phyloP scores from a whole-genome alignment of 2,888 invertebrate species.

The Drosophila kokeensis region DNA sequence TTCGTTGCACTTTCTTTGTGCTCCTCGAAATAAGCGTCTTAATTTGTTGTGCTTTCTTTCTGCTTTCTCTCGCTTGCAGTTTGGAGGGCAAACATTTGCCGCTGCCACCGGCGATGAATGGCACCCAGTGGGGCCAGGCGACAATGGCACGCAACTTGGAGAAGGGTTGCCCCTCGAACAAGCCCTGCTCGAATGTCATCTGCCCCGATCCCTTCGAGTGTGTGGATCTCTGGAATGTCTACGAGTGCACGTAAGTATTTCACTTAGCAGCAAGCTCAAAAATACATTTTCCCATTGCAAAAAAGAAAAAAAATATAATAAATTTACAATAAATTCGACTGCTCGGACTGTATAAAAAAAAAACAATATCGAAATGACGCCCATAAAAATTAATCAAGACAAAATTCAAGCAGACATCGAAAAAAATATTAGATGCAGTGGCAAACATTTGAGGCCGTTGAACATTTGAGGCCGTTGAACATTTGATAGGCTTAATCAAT shows the following conservation, averaged over 20 bases:
- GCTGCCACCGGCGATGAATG: slow-evolving; percentile 96
- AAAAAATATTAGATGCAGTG: slow-evolving; percentile 23
- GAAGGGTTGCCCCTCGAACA: slow-evolving; percentile 96
- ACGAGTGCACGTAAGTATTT: slow-evolving; percentile 97
- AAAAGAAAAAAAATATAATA: slow-evolving; percentile 11
- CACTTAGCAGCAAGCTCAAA: slow-evolving; percentile 84
- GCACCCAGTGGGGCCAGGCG: slow-evolving; percentile 97
- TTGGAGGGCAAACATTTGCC: slow-evolving; percentile 98
- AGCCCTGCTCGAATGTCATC: slow-evolving; percentile 97
- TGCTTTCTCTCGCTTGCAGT: slow-evolving; percentile 84
- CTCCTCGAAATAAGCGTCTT: background rate
- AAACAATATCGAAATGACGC: background rate
- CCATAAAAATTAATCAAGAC: background rate
- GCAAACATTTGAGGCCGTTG: slow-evolving; percentile 20
- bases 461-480: slow-evolving; percentile 49
- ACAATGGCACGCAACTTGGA: slow-evolving; percentile 97
- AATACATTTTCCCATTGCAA: slow-evolving; percentile 42
- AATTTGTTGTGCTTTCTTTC: background rate
- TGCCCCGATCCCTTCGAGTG: slow-evolving; percentile 97
- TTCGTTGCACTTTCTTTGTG: background rate
- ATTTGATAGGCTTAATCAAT: slow-evolving; percentile 73
- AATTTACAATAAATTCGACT: slow-evolving; percentile 38
- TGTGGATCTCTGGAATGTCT: slow-evolving; percentile 98
- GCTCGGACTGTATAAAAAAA: slow-evolving; percentile 50
- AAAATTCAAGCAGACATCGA: slow-evolving; percentile 22